Percentiles rank a stretch among this genome's conserved stretches.
phyloP scores from a whole-genome alignment of 2,888 invertebrate species.

The Platynereis dumerilii region DNA sequence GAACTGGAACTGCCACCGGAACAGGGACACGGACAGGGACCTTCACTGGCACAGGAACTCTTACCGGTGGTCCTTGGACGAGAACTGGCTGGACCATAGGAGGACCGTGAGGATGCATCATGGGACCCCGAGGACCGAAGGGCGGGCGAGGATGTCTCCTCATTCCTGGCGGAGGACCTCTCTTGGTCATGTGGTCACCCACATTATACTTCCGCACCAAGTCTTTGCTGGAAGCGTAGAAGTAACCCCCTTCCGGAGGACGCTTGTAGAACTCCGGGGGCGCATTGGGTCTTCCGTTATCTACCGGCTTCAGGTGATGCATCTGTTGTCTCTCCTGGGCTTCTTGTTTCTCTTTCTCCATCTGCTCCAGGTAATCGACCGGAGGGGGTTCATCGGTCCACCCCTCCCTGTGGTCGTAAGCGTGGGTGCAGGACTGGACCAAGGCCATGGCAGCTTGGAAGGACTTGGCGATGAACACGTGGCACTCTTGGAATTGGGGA shows the following conservation, averaged over 20 bases:
- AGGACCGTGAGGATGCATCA: background rate
- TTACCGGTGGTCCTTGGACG: too few species aligned
- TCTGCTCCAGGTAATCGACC: constrained; percentile 23
- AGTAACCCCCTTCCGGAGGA: constrained; percentile 53
- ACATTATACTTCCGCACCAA: constrained; percentile 45
- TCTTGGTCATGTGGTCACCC: too few species aligned
- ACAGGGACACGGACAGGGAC: too few species aligned
- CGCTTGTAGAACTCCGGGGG: constrained; percentile 45
- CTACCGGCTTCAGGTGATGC: constrained; percentile 32
- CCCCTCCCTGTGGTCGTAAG: constrained; percentile 71
- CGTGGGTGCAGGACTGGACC: constrained; percentile 96
- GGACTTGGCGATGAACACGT: constrained; percentile 66
- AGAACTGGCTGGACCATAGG: background rate
- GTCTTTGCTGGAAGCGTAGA: constrained; percentile 49
- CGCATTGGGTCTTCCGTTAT: background rate
- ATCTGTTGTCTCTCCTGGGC: constrained; percentile 13
- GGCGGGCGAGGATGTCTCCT: background rate
- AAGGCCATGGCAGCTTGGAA: constrained; percentile 97
- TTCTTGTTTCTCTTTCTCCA: constrained; percentile 6
- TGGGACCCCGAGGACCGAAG: background rate
- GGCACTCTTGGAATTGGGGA: constrained; percentile 60
- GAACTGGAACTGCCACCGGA: too few species aligned
- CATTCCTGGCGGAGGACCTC: too few species aligned
- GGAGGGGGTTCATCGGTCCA: constrained; percentile 34
- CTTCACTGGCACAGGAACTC: too few species aligned